Conservation (phyloP, 2,113 vertebrate genomes). For the Rhinichthys klamathensis region DNA sequence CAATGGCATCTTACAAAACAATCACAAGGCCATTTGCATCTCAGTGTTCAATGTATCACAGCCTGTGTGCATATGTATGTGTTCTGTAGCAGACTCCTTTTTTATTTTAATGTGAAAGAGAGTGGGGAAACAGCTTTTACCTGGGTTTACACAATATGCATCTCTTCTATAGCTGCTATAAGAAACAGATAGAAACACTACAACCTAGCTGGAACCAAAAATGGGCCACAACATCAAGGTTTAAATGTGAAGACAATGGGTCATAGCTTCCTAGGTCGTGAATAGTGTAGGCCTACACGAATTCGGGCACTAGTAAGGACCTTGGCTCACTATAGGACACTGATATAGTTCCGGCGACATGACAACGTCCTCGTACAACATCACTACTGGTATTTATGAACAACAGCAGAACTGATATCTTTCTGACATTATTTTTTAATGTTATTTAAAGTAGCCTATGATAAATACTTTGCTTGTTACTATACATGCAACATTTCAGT, state of each 20-base stretch:
- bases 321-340: no score
- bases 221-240: background rate
- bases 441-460: no score
- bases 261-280: no score
- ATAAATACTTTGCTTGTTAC: no score
- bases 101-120: constrained; percentile 12
- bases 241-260: background rate
- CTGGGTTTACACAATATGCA: background rate
- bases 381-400: no score
- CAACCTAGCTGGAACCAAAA: background rate
- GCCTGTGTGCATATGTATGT: background rate
- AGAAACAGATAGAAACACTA: background rate
- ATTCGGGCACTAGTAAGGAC: no score
- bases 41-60: background rate
- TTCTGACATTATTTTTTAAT: no score
- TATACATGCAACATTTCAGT: no score
- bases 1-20: constrained; percentile 19
- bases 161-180: background rate
- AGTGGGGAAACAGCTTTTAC: background rate
- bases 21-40: constrained; percentile 7
- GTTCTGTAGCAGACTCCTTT: background rate
- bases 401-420: no score
- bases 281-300: no score
- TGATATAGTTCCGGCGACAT: no score
- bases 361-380: no score